phyloP scores from a whole-genome alignment of 2,888 invertebrate genomes.

The Dermolepida albohirtum region DNA sequence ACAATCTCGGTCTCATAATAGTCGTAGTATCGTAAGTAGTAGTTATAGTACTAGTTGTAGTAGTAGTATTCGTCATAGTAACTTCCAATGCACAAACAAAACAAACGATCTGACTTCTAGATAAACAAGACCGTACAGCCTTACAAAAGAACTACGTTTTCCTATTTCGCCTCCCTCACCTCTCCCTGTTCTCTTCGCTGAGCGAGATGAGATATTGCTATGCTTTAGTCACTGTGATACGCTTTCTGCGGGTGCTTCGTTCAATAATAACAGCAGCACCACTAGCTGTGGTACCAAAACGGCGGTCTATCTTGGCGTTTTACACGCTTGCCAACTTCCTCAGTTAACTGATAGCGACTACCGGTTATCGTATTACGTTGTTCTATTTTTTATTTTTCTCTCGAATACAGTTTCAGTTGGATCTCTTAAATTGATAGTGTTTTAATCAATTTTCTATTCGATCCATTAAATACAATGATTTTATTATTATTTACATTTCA shows the following conservation, averaged over 20 bases:
- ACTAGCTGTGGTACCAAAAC: conserved; percentile 13
- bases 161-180: conserved; percentile 15
- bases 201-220: not conserved
- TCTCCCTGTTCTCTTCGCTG: not conserved
- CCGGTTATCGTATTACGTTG: conserved; percentile 6
- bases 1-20: conserved; percentile 1
- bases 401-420: not conserved
- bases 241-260: conserved; percentile 18
- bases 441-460: no score
- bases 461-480: no score
- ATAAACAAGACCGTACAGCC: conserved; percentile 5
- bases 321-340: conserved; percentile 25
- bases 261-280: conserved; percentile 1
- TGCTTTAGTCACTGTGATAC: conserved; percentile 9
- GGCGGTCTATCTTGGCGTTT: not conserved
- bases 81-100: conserved; percentile 40
- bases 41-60: conserved; percentile 29
- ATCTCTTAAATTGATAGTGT: not conserved
- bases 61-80: conserved; percentile 40
- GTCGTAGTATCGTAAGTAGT: conserved; percentile 26
- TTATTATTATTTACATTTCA: conserved; percentile 3
- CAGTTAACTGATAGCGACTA: conserved; percentile 19
- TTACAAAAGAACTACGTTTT: conserved; percentile 32
- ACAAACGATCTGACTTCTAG: conserved; percentile 24
- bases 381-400: conserved; percentile 5